Evolutionary conservation across 2,797 vertebrate species (phyloP), one percentile per base, ranked within the genome.

Genomic region (Loriculus beryllinus): DNA sequence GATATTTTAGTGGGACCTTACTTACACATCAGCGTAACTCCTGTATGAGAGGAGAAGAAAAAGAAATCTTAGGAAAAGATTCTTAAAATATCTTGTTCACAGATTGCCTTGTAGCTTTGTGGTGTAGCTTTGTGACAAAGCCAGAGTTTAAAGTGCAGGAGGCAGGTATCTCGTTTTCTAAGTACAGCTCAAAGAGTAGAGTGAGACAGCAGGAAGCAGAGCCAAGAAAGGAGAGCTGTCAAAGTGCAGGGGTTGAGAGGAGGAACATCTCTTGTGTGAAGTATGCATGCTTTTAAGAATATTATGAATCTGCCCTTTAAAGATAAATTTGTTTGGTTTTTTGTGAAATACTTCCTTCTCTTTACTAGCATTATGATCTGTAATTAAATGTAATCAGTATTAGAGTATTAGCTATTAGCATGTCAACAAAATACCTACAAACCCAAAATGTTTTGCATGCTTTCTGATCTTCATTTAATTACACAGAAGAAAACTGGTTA

Each of bases 391-490:
- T 57, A n/a, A 77, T 56, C 48, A 33, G 7, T 52, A n/a, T 45
- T 33, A 35, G 17, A 60, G 29, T 31, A 54, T 68, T 52, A 87
- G 43, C 71, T 52, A 28, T 42, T 45, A 81, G 70, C n/a, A 43
- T 21, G 64, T 77, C 93, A 91, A 79, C 79, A 83, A 71, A 92
- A 64, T 56, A 71, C 75, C 57, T 67, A 35, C 57, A 64, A 60
- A 47, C 7, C 80, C 65, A 28, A 57, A 85, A 43, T 2, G 11
- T 56, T 42, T 65, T 39, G 12, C 21, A 14, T 17, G 13, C 39
- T 81, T 92, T 90, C 68, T 82, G 29, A 31, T 14, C 57, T 92
- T 39, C 45, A 25, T 68, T 77, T 89, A 77, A 82, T 92, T 68
- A 69, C 72, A 25, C 26, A 48, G 76, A 71, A 76, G 37, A 72